Conservation (phyloP, 2,797 vertebrate genomes). For the Catamblyrhynchus diadema region DNA sequence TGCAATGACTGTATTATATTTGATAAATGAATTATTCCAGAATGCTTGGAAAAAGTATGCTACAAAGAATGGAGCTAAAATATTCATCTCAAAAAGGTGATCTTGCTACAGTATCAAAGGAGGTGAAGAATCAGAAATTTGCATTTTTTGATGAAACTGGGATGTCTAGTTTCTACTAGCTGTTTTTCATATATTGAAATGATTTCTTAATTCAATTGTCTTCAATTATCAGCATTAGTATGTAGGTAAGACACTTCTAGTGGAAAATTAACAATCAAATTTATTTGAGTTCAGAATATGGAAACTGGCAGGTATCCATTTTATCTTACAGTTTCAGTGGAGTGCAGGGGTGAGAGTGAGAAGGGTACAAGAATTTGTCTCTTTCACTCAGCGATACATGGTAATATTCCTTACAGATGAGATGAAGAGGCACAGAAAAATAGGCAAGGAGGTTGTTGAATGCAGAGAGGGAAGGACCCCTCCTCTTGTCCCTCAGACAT, state of each 20-base stretch:
- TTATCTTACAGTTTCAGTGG: not conserved
- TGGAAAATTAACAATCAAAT: not conserved
- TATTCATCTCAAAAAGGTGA: not conserved
- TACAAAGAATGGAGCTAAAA: not conserved
- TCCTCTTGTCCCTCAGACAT: not conserved
- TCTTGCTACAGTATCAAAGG: not conserved
- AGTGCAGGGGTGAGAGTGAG: not conserved
- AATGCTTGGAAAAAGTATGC: not conserved
- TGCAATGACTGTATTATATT: not conserved
- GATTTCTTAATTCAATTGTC: not conserved
- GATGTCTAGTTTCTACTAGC: accelerated
- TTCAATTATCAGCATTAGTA: not conserved
- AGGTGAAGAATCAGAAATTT: not conserved
- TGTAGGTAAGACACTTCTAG: not conserved
- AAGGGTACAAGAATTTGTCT: not conserved
- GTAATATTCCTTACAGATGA: not conserved
- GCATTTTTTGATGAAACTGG: not conserved
- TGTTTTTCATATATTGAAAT: not conserved
- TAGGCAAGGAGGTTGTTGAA: not conserved
- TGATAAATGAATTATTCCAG: not conserved
- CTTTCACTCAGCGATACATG: not conserved
- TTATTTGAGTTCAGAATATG: not conserved
- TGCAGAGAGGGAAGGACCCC: not conserved
- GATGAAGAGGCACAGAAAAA: not conserved
- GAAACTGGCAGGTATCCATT: not conserved